Percentiles rank a stretch among this genome's conserved stretches.
Evolutionary conservation across 2,113 vertebrate species (phyloP).

Genomic region (Actenoides lindsayi): DNA sequence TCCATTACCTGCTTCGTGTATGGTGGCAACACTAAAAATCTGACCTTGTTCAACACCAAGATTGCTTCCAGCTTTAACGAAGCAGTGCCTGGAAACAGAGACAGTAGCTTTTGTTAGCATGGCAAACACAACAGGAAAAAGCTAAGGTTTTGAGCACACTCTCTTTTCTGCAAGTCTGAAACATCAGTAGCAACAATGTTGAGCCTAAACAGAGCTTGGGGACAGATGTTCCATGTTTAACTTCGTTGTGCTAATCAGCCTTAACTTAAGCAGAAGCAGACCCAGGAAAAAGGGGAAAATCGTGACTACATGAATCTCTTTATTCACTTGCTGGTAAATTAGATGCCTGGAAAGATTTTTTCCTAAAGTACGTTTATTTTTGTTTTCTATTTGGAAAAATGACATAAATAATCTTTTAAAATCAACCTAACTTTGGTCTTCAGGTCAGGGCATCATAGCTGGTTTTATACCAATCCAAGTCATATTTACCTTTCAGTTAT

Average conservation of each 20-base stretch:
- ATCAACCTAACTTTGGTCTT: neutral
- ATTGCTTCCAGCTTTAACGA: neutral
- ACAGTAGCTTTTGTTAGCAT: neutral
- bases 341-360: neutral
- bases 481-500: neutral
- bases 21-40: neutral
- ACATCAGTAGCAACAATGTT: neutral
- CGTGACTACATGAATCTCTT: neutral
- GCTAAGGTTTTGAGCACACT: fast-evolving
- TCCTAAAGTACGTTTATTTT: neutral
- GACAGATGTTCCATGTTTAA: neutral
- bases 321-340: neutral
- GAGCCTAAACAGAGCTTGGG: neutral
- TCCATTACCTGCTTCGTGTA: neutral
- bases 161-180: neutral
- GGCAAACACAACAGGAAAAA: neutral
- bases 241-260: neutral
- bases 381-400: neutral
- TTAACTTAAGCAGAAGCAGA: neutral
- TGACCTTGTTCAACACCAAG: neutral
- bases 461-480: neutral
- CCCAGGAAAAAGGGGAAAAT: neutral
- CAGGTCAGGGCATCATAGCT: neutral
- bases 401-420: neutral
- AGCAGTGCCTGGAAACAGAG: neutral